Conservation (phyloP, 2,797 vertebrate genomes). For the Sphenopsis melanotis region DNA sequence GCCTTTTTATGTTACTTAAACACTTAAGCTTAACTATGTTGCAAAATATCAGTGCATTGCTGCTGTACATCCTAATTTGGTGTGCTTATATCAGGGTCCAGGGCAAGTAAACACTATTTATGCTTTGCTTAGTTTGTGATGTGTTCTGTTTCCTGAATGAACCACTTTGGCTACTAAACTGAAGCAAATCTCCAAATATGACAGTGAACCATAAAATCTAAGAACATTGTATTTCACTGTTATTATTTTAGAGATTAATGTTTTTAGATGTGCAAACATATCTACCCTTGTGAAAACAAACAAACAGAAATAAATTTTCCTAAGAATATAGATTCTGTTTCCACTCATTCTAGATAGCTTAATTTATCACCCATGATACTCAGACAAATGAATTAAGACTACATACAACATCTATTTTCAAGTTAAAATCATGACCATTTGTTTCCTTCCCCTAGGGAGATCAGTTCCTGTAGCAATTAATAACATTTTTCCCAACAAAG, state of each 20-base stretch:
- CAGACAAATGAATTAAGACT: background rate
- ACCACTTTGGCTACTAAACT: background rate
- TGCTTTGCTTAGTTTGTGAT: background rate
- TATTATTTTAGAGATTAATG: background rate
- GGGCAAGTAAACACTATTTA: background rate
- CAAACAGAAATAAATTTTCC: background rate
- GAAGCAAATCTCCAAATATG: background rate
- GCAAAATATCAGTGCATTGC: background rate
- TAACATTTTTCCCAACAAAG: background rate
- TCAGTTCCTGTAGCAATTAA: background rate
- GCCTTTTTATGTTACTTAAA: background rate
- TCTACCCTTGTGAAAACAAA: background rate
- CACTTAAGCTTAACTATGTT: background rate
- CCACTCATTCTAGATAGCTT: background rate
- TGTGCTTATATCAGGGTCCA: background rate
- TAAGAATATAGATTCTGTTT: background rate
- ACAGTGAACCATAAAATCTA: background rate
- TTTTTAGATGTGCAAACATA: background rate
- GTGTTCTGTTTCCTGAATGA: background rate
- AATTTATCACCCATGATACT: background rate
- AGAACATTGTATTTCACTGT: background rate
- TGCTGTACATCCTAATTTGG: background rate
- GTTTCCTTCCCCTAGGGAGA: background rate
- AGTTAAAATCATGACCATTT: background rate
- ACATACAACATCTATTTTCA: background rate